Base-by-base conservation (phyloP, 1,140 invertebrate genomes). In the Micrasema minimum region DNA sequence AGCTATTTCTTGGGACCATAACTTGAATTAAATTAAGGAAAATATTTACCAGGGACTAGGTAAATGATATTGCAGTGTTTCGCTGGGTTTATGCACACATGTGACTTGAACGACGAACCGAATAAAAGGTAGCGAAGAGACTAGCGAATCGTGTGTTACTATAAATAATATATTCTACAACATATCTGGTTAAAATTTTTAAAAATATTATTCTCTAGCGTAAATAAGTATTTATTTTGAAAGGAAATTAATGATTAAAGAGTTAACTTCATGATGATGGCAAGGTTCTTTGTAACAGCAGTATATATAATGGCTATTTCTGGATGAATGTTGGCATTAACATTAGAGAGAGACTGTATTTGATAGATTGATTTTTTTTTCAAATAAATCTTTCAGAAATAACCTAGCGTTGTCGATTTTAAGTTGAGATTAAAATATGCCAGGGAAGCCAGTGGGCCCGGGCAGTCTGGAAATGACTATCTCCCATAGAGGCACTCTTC, bases 1-100 rank as follows among this genome's bases (percentile, higher is more conserved):
- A 51, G 65, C 41, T 55, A 61, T 72, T 72, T 50, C 53, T 5
- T 26, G 71, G 71, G 71, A 72, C 69, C 71, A 80, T 79, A 79
- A 83, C 79, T 83, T 79, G 78, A 82, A 80, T 82, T 84, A 83
- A 83, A 83, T 83, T 83, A 81, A 82, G 79, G 82, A 83, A 81
- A 83, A 83, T 81, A 83, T 82, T 83, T 82, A 80, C 80, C 76
- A 74, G 69, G 71, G 76, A 75, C 71, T 72, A 79, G 79, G 81
- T 81, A 82, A 82, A 82, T 80, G 80, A 79, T 80, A 81, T 80
- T 80, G 79, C 78, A 78, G 77, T 79, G 77, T 80, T 80, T 80
- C 80, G 78, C 75, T 69, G 74, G 78, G 72, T 80, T 80, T 80
- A 80, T 80, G 78, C 77, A 79, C 38, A 26, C 51, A 31, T 26